Evolutionary conservation across 2,113 vertebrate species (phyloP).

Genomic region (Pleuronectes platessa): DNA sequence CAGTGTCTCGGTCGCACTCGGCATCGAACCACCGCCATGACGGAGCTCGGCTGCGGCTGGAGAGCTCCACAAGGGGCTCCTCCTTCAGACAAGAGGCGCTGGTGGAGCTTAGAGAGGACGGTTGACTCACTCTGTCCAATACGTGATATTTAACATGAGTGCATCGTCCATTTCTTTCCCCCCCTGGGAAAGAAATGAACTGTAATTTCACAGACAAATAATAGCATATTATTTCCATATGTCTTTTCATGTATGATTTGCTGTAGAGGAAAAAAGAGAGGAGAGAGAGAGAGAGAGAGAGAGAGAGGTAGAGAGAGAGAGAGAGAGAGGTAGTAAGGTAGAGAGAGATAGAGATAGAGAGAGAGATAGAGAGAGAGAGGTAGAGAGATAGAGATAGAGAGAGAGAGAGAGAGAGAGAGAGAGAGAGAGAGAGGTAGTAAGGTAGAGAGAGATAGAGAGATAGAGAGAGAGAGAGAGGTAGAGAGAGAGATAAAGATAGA

Average conservation of each 20-base stretch:
- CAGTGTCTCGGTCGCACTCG: not conserved
- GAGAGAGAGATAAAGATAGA: too few species aligned
- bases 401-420: too few species aligned
- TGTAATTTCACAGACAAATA: too few species aligned
- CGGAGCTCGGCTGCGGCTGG: not conserved
- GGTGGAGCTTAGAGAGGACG: constrained; percentile 28
- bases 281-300: too few species aligned
- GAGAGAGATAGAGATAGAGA: too few species aligned
- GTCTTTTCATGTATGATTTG: constrained; percentile 53
- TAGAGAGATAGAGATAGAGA: too few species aligned
- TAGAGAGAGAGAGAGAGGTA: too few species aligned
- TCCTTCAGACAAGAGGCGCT: constrained; percentile 24
- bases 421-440: too few species aligned
- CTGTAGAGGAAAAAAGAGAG: not conserved
- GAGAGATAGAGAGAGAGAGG: too few species aligned
- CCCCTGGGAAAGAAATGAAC: not conserved
- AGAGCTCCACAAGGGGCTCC: constrained; percentile 25
- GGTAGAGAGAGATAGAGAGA: too few species aligned
- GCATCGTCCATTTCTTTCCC: constrained; percentile 7
- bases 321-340: too few species aligned
- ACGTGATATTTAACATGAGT: constrained; percentile 40
- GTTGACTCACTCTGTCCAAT: constrained; percentile 61
- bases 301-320: too few species aligned
- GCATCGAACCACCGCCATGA: constrained; percentile 19
- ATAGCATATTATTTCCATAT: constrained; percentile 49